phyloP scores from a whole-genome alignment of 2,797 vertebrate genomes.

The Perodicticus potto region DNA sequence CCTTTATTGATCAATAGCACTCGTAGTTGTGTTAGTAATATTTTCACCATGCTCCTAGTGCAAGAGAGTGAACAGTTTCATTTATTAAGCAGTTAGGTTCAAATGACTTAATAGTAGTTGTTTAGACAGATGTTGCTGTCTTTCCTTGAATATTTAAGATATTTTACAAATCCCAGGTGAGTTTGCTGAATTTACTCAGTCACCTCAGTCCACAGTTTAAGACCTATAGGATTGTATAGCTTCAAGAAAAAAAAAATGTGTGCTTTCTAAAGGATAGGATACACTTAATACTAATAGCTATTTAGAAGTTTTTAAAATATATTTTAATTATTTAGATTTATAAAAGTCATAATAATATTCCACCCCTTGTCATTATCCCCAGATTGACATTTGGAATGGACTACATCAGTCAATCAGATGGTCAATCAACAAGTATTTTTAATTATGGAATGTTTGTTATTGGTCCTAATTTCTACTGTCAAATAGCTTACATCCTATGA shows the following conservation, averaged over 20 bases:
- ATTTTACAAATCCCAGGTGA: background rate
- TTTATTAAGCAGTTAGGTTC: background rate
- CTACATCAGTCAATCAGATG: background rate
- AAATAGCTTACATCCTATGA: background rate
- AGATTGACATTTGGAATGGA: background rate
- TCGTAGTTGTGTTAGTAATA: background rate
- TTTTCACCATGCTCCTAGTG: background rate
- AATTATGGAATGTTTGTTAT: background rate
- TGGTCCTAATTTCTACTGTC: background rate
- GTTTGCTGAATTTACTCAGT: background rate
- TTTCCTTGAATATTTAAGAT: constrained; percentile 13
- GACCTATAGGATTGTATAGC: background rate
- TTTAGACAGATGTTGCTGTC: background rate
- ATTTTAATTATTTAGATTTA: constrained; percentile 32
- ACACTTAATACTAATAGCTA: background rate
- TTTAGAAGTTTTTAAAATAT: constrained; percentile 6
- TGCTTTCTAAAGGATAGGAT: background rate
- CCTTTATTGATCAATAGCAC: background rate
- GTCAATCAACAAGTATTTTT: background rate
- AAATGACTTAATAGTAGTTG: background rate
- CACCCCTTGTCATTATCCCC: background rate
- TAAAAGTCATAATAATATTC: background rate
- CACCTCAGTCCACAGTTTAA: background rate
- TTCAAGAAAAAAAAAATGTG: background rate
- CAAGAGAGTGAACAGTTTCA: background rate